These are phyloP conservation scores for Hypotaenidia philippensis DNA, from an alignment of 2,797 vertebrate genomes.

Conservation along the genomic window DNA sequence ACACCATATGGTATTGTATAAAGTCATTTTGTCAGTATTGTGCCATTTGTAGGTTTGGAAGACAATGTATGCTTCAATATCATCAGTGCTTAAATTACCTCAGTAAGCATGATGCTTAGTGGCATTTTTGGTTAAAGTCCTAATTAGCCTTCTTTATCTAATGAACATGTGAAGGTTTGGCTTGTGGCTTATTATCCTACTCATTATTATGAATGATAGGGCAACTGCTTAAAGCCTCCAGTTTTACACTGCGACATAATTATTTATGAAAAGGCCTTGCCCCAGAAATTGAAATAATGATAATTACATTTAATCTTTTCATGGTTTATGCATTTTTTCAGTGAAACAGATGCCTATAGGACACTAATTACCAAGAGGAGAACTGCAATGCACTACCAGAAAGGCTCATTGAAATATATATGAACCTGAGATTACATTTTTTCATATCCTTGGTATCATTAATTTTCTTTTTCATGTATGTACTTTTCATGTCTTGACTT, in stretches of 20 bases:
- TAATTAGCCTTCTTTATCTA: constrained; percentile 76
- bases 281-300: constrained; percentile 78
- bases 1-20: background rate
- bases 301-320: constrained; percentile 79
- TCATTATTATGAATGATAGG: constrained; percentile 77
- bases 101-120: constrained; percentile 49
- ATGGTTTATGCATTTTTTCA: constrained; percentile 46
- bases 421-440: background rate
- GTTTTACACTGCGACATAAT: constrained; percentile 72
- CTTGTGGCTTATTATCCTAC: constrained; percentile 70
- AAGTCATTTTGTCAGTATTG: background rate
- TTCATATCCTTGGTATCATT: background rate
- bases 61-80: background rate
- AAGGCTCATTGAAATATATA: background rate
- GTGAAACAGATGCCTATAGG: constrained; percentile 66
- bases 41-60: background rate
- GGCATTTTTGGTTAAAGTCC: constrained; percentile 72
- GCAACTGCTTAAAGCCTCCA: constrained; percentile 56
- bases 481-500: background rate
- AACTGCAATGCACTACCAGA: background rate
- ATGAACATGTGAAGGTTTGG: constrained; percentile 66
- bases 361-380: constrained; percentile 48
- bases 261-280: constrained; percentile 79
- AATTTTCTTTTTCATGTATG: background rate
- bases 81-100: constrained; percentile 38